Percentiles rank a stretch among this genome's conserved stretches.
Conservation (phyloP, 2,797 vertebrate genomes). For the Podarcis siculus region DNA sequence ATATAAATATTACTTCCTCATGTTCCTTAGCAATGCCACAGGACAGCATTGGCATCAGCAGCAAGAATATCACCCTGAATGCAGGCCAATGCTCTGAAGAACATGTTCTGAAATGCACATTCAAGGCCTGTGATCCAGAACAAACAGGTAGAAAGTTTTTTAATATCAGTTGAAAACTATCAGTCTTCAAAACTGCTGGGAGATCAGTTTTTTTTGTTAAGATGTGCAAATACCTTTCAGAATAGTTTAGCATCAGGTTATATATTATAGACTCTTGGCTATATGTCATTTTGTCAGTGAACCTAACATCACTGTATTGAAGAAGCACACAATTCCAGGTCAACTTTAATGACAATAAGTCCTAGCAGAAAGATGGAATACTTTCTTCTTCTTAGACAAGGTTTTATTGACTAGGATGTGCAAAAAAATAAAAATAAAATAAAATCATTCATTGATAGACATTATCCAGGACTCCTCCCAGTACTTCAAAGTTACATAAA, state of each 20-base stretch:
- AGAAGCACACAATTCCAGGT: neutral
- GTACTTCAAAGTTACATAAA: neutral
- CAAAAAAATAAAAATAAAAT: neutral
- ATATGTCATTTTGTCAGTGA: neutral
- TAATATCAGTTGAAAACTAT: neutral
- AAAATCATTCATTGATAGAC: neutral
- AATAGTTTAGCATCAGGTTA: neutral
- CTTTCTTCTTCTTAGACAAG: neutral
- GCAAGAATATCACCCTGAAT: slow-evolving; percentile 32
- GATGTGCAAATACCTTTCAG: neutral
- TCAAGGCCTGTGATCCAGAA: slow-evolving; percentile 74
- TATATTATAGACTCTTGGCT: neutral
- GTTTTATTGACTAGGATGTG: neutral
- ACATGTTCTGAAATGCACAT: slow-evolving; percentile 71
- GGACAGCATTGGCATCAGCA: slow-evolving; percentile 44
- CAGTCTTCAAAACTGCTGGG: neutral
- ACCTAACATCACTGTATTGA: neutral
- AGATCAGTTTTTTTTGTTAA: neutral
- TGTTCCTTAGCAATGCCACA: slow-evolving; percentile 45
- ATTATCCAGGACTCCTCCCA: neutral
- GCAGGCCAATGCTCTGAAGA: slow-evolving; percentile 63
- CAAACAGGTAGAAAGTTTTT: slow-evolving; percentile 69
- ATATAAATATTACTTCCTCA: slow-evolving; percentile 5
- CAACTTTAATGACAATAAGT: neutral
- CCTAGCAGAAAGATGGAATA: neutral